phyloP scores from a whole-genome alignment of 2,888 invertebrate species.

The Tyria jacobaeae region DNA sequence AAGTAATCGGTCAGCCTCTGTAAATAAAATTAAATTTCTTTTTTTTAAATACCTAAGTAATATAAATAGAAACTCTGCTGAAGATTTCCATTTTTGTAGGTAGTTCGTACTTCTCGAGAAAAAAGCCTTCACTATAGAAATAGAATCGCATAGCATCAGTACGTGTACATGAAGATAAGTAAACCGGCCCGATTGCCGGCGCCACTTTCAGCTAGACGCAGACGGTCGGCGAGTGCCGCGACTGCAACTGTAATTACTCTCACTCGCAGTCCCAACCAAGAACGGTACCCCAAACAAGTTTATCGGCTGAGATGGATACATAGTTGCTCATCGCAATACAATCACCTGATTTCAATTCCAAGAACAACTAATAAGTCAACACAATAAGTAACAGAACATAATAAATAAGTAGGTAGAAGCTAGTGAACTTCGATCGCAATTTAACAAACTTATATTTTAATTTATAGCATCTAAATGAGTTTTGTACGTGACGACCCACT shows the following conservation, averaged over 20 bases:
- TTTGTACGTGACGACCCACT: conserved; percentile 28
- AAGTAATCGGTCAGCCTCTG: no score
- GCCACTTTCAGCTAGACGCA: conserved; percentile 44
- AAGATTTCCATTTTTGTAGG: not conserved
- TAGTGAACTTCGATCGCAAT: conserved; percentile 9
- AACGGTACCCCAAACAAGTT: conserved; percentile 68
- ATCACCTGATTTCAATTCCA: conserved; percentile 19
- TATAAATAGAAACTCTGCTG: no score
- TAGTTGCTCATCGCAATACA: conserved; percentile 26
- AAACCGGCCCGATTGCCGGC: conserved; percentile 39
- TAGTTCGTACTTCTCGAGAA: not conserved
- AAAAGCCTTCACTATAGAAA: conserved; percentile 26
- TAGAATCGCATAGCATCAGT: conserved; percentile 28
- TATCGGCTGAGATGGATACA: conserved; percentile 46
- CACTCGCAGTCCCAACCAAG: conserved; percentile 47
- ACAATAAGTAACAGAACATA: conserved; percentile 9
- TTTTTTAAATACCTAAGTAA: no score
- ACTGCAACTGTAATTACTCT: conserved; percentile 44
- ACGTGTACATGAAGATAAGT: conserved; percentile 24
- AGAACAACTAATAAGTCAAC: conserved; percentile 19
- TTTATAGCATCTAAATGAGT: conserved; percentile 20
- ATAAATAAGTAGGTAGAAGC: not conserved
- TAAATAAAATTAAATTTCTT: no score
- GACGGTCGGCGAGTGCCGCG: conserved; percentile 25
- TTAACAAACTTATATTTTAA: not conserved